Percentiles rank a stretch among this genome's conserved stretches.
Evolutionary conservation across 2,888 invertebrate genomes (phyloP).

Genomic region (Folsomia candida): DNA sequence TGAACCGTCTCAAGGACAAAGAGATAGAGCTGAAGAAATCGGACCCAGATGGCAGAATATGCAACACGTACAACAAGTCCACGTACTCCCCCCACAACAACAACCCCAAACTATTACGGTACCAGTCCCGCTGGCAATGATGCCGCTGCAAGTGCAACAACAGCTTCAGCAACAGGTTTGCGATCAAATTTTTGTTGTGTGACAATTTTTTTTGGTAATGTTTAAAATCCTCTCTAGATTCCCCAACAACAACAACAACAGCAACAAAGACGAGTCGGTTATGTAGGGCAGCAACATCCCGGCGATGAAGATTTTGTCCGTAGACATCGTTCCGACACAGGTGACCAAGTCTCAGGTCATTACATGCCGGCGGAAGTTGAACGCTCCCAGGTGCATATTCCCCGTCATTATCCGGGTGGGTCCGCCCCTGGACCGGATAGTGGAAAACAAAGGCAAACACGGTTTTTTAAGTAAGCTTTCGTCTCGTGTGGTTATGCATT

Average conservation of each 20-base stretch:
- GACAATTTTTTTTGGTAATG: not conserved
- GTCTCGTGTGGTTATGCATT: not conserved
- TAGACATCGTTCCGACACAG: not conserved
- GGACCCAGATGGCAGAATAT: slow-evolving; percentile 42
- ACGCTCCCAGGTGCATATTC: not conserved
- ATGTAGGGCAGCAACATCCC: slow-evolving; percentile 32
- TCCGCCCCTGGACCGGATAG: slow-evolving; percentile 18
- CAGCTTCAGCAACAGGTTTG: slow-evolving; percentile 53
- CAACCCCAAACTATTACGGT: slow-evolving; percentile 38
- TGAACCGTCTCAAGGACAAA: slow-evolving; percentile 28
- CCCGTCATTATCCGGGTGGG: slow-evolving; percentile 19
- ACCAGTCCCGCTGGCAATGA: slow-evolving; percentile 59
- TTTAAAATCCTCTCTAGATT: not conserved
- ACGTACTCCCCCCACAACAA: slow-evolving; percentile 19
- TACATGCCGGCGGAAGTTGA: not conserved
- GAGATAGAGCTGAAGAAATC: slow-evolving; percentile 42
- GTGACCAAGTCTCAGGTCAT: not conserved
- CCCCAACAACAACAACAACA: too few species aligned
- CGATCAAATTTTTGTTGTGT: not conserved
- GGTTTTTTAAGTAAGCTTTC: slow-evolving; percentile 38
- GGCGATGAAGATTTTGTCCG: slow-evolving; percentile 36
- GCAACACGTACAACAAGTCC: slow-evolving; percentile 22
- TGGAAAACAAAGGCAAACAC: slow-evolving; percentile 30
- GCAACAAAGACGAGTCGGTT: slow-evolving; percentile 24
- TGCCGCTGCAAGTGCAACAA: slow-evolving; percentile 60